Evolutionary conservation across 2,113 vertebrate genomes (phyloP).

Genomic region (Delphinus delphis): DNA sequence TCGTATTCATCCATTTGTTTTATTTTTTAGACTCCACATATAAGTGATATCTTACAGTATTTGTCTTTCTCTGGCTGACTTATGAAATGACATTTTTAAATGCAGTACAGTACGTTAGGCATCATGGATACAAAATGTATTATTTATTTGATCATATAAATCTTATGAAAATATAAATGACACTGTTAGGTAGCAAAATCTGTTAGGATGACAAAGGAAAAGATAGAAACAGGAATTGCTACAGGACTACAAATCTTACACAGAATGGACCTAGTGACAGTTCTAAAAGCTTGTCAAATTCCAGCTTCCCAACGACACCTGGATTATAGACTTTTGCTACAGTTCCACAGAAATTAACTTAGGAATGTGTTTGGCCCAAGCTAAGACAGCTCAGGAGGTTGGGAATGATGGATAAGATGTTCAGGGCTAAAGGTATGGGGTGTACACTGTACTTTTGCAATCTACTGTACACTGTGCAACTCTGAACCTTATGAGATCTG

Average conservation of each 20-base stretch:
- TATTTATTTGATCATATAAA: background rate
- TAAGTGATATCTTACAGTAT: background rate
- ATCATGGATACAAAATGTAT: background rate
- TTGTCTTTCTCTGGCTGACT: background rate
- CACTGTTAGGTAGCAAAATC: background rate
- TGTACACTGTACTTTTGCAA: background rate
- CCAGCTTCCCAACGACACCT: background rate
- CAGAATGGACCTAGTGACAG: background rate
- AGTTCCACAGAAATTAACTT: conserved; percentile 34
- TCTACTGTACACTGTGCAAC: background rate
- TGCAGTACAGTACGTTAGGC: background rate
- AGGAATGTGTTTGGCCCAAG: background rate
- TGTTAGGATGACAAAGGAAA: background rate
- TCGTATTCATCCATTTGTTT: background rate
- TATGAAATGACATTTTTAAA: conserved; percentile 11
- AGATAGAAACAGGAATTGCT: conserved; percentile 24
- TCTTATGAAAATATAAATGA: background rate
- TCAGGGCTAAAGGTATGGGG: background rate
- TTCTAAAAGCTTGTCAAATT: conserved; percentile 32
- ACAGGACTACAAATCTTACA: background rate
- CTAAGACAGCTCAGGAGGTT: background rate
- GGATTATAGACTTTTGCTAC: conserved; percentile 13
- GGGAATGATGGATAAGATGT: background rate
- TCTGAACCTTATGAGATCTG: background rate
- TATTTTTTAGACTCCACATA: background rate